Evolutionary conservation across 2,113 vertebrate species (phyloP).

Genomic region (Gobius niger): DNA sequence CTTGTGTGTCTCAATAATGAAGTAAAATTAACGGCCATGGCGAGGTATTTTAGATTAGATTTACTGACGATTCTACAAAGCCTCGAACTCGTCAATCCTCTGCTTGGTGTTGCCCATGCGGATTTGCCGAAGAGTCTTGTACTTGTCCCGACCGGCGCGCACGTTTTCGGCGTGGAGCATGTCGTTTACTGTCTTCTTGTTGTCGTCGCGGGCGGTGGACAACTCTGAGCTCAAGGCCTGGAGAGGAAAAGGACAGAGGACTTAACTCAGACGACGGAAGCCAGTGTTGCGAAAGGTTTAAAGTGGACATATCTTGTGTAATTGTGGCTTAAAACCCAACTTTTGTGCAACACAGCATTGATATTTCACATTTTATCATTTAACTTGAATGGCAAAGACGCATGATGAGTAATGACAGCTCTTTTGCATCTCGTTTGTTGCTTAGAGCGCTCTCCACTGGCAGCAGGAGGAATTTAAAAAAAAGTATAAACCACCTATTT

Average conservation of each 20-base stretch:
- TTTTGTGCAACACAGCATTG: too few species aligned
- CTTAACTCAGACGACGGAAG: too few species aligned
- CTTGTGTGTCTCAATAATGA: conserved; percentile 10
- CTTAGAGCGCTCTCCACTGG: too few species aligned
- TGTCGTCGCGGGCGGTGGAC: conserved; percentile 81
- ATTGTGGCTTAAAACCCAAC: neutral
- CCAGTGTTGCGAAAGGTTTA: too few species aligned
- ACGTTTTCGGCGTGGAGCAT: conserved; percentile 89
- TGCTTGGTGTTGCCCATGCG: conserved; percentile 98
- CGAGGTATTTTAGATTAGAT: conserved; percentile 30
- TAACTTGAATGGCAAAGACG: too few species aligned
- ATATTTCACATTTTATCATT: too few species aligned
- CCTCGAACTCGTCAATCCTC: conserved; percentile 95
- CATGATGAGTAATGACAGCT: too few species aligned
- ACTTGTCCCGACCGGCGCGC: conserved; percentile 92
- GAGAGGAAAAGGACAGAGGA: neutral
- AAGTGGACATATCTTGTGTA: neutral
- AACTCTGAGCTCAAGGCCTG: conserved; percentile 90
- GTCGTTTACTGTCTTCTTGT: conserved; percentile 88
- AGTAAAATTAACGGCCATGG: conserved; percentile 18
- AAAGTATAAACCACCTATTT: too few species aligned
- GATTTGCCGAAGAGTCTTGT: conserved; percentile 97
- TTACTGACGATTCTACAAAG: conserved; percentile 79
- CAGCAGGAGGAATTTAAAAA: too few species aligned
- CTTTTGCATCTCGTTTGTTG: too few species aligned